Evolutionary conservation across 2,797 vertebrate genomes (phyloP).

Genomic region (Amblyraja radiata): DNA sequence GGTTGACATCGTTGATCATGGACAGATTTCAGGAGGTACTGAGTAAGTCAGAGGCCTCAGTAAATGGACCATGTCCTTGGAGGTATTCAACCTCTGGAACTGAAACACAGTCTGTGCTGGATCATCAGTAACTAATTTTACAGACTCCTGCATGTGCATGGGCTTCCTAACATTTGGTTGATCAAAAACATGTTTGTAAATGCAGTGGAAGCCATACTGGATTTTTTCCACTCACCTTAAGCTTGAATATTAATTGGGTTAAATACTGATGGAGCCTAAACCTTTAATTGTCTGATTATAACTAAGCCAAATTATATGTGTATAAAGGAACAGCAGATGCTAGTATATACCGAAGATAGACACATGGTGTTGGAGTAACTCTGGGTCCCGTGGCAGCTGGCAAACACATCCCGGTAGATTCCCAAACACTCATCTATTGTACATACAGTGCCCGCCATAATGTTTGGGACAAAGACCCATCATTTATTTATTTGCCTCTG

Average conservation of each 20-base stretch:
- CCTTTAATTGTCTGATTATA: neutral
- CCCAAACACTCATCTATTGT: too few species aligned
- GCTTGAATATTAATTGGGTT: neutral
- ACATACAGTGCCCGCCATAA: too few species aligned
- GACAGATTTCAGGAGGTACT: neutral
- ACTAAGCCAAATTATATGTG: too few species aligned
- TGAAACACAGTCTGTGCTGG: neutral
- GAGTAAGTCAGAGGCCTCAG: neutral
- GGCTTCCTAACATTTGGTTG: neutral
- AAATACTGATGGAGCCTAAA: neutral
- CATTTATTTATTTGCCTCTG: too few species aligned
- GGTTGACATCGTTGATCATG: neutral
- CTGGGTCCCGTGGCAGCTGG: too few species aligned
- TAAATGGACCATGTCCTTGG: neutral
- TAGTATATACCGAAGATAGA: too few species aligned
- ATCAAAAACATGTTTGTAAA: neutral
- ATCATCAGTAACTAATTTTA: neutral
- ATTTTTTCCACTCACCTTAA: neutral
- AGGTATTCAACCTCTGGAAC: neutral
- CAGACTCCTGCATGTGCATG: neutral
- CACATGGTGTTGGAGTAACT: too few species aligned
- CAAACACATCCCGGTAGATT: too few species aligned
- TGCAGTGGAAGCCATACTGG: neutral
- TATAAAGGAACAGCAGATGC: too few species aligned
- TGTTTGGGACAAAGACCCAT: too few species aligned